Base-by-base conservation (phyloP, 2,113 vertebrate genomes). In the Epinephelus fuscoguttatus region DNA sequence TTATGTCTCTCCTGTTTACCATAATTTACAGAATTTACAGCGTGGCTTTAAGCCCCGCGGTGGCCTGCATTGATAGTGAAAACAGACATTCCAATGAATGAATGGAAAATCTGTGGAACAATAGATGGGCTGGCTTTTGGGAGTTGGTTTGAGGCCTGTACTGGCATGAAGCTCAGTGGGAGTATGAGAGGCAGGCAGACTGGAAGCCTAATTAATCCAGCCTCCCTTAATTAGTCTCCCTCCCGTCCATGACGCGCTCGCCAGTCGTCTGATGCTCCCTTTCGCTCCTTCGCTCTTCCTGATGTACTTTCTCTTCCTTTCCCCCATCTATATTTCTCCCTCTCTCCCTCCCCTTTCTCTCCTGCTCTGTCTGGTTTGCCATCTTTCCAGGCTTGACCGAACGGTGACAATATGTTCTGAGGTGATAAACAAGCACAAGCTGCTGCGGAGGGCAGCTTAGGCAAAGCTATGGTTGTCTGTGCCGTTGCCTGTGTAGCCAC, bases 141-240 rank as follows among this genome's bases (percentile, higher is more conserved):
- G 90, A 89, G 59, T 66, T 61, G 66, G 85, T 88, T 88, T 81
- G 72, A 66, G 89, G 84, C 86, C 82, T 88, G 74, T 47, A 73
- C 78, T 93, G 87, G 87, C 82, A 91, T 85, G 68, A 73, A 88
- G 81, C 91, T 87, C 91, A 82, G 79, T 84, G 93, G 89, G 87
- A 93, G 89, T 90, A 89, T 90, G 81, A 85, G 80, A 91, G 81
- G 84, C 87, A 84, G 79, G 78, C 88, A 93, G 73, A 89, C 89
- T 91, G 89, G 88, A 94, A 91, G 91, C 90, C 84, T 94, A 94
- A 94, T 94, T 94, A 94, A 94, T 94, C 90, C 91, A 88, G 80
- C 88, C 88, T 91, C 83, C 84, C 85, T 94, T 94, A 93, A 94
- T 94, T 94, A 93, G 91, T 89, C 91, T 91, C 87, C 90, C 90